Base-by-base conservation (phyloP, 2,888 invertebrate species). In the Tiliacea citrago region DNA sequence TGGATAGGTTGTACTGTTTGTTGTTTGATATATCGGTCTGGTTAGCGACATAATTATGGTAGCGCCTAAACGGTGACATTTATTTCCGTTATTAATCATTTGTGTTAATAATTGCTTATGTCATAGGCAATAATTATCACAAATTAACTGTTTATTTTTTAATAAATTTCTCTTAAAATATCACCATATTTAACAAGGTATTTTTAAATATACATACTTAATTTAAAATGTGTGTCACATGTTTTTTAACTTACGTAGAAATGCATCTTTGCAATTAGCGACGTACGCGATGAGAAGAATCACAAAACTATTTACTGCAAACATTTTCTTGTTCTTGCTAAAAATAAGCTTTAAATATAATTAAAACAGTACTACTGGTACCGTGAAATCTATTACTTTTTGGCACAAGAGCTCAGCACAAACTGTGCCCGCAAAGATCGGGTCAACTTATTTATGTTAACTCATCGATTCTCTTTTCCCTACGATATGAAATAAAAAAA, bases 241-340 rank as follows among this genome's bases (percentile, higher is more conserved):
- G 3, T 58, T 62, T 81, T 62, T 63, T 70, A 66, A 94, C 95
- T 95, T 90, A 95, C 95, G 94, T 73, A 95, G 81, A 85, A 82
- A 87, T 51, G 75, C 89, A 72, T 91, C 88, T 79, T 92, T 90
- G 70, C 92, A 90, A 55, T 91, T 88, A 8, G 83, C 81, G 62
- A 87, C 81, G 79, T 84, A 92, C 72, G 91, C 80, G 53, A 90
- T 39, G 77, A 88, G 85, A 76, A 94, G 71, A 55, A 93, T 66
- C 87, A 94, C 90, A 60, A 92, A 87, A 90, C 89, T 89, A 68
- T 89, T 83, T 58, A 88, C 66, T 16, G 89, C 83, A 79, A 90
- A 86, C 94, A 95, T 95, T 88, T 83, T 92, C 76, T 69, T 53
- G 21, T 51, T 66, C 21, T 63, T 16, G 18, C 24, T 71, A 29